These are phyloP conservation scores for Sardinella longiceps DNA, from an alignment of 2,797 vertebrate genomes.

Conservation along the genomic window DNA sequence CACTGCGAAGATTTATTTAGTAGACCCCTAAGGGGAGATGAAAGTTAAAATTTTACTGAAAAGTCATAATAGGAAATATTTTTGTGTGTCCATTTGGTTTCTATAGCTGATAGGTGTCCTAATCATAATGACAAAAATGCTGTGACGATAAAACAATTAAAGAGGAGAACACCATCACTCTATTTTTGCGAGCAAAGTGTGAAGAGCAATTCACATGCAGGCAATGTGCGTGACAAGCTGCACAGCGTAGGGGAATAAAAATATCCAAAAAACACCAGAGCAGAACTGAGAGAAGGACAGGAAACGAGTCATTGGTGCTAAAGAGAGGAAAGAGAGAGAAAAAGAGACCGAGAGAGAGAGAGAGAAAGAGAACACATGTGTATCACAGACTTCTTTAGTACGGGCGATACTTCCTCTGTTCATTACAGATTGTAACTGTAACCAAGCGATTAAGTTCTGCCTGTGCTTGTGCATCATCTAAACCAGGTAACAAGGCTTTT, in stretches of 20 bases:
- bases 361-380: not conserved
- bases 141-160: not conserved
- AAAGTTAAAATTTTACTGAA: no score
- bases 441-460: not conserved
- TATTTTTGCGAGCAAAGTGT: not conserved
- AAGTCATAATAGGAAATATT: not conserved
- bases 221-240: not conserved
- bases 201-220: not conserved
- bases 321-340: not conserved
- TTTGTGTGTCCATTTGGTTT: not conserved
- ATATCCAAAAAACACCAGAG: conserved; percentile 62
- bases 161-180: not conserved
- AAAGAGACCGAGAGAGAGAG: not conserved
- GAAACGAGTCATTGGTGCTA: conserved; percentile 41
- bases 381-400: not conserved
- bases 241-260: conserved; percentile 45
- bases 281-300: conserved; percentile 64
- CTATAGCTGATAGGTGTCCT: not conserved
- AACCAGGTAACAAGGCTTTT: not conserved
- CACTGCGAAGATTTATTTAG: not conserved
- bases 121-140: not conserved
- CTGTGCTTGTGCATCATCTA: not conserved
- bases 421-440: not conserved
- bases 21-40: not conserved
- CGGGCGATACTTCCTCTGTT: not conserved